Percentiles rank a stretch among this genome's conserved stretches.
Conservation (phyloP, 2,113 vertebrate species). For the Gobio gobio region DNA sequence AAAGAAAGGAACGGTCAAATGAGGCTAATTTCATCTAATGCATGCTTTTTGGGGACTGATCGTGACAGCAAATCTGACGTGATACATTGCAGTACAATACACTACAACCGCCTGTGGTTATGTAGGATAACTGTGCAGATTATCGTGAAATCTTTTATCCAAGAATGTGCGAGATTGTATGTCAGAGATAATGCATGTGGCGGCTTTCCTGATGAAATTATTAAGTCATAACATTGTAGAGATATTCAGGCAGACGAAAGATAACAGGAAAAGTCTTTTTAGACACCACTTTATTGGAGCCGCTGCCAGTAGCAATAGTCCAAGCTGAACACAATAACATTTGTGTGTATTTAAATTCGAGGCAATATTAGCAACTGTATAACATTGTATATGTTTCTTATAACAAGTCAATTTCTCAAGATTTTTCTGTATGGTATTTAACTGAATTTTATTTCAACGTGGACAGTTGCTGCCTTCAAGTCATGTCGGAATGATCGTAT, state of each 20-base stretch:
- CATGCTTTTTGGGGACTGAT: constrained; percentile 16
- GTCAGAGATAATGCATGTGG: constrained; percentile 30
- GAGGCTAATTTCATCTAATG: constrained; percentile 30
- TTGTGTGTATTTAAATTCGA: constrained; percentile 17
- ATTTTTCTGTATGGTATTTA: background rate
- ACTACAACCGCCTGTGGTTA: constrained; percentile 37
- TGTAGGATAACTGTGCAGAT: constrained; percentile 20
- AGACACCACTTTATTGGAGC: constrained; percentile 15
- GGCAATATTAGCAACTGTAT: constrained; percentile 15
- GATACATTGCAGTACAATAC: constrained; percentile 27
- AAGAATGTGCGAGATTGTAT: constrained; percentile 13
- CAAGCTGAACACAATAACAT: background rate
- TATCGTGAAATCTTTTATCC: constrained; percentile 34
- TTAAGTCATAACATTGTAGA: constrained; percentile 30
- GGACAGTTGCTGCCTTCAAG: constrained; percentile 18
- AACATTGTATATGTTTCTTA: constrained; percentile 2
- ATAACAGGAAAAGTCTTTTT: constrained; percentile 40
- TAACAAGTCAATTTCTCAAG: constrained; percentile 2
- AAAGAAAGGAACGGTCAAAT: constrained; percentile 13
- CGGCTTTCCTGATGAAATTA: constrained; percentile 37
- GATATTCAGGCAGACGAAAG: constrained; percentile 24
- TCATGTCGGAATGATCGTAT: background rate
- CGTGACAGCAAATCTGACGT: constrained; percentile 19
- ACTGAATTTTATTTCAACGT: constrained; percentile 7
- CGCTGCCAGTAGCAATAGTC: constrained; percentile 27